Evolutionary conservation across 2,888 invertebrate genomes (phyloP).

Genomic region (Papilio elwesi): DNA sequence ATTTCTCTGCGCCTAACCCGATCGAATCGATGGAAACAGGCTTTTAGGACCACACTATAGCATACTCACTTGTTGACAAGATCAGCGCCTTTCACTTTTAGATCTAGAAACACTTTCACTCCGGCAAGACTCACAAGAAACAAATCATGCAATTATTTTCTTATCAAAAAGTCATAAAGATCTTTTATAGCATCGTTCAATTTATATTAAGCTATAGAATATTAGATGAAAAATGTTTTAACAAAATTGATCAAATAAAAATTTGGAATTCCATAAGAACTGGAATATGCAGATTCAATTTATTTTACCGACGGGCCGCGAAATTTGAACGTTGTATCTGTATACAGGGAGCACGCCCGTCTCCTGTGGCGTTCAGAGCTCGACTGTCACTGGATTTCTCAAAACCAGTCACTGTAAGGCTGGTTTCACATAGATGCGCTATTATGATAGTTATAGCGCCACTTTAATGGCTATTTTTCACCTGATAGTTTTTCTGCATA

Average conservation of each 20-base stretch:
- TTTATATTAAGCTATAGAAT: background rate
- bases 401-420: constrained; percentile 64
- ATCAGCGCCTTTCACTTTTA: constrained; percentile 76
- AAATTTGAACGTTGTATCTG: constrained; percentile 47
- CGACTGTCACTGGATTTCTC: constrained; percentile 70
- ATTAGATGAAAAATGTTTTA: background rate
- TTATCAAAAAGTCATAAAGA: constrained; percentile 29
- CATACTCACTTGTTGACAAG: constrained; percentile 58
- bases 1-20: constrained; percentile 57
- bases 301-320: constrained; percentile 45
- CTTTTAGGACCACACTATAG: constrained; percentile 52
- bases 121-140: constrained; percentile 46
- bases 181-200: background rate
- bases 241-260: background rate
- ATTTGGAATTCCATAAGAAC: background rate
- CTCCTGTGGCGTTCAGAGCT: constrained; percentile 52
- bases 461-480: constrained; percentile 45
- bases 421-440: constrained; percentile 56
- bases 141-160: constrained; percentile 39
- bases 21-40: constrained; percentile 58
- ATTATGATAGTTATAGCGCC: constrained; percentile 63
- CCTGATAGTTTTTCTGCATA: constrained; percentile 46
- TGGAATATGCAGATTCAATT: background rate
- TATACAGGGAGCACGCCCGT: constrained; percentile 52
- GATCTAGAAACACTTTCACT: constrained; percentile 76